Percentiles rank a stretch among this genome's conserved stretches.
These are phyloP conservation scores for Vannuccia rotundouncinata DNA, from an alignment of 2,888 invertebrate genomes.

Conservation along the genomic window DNA sequence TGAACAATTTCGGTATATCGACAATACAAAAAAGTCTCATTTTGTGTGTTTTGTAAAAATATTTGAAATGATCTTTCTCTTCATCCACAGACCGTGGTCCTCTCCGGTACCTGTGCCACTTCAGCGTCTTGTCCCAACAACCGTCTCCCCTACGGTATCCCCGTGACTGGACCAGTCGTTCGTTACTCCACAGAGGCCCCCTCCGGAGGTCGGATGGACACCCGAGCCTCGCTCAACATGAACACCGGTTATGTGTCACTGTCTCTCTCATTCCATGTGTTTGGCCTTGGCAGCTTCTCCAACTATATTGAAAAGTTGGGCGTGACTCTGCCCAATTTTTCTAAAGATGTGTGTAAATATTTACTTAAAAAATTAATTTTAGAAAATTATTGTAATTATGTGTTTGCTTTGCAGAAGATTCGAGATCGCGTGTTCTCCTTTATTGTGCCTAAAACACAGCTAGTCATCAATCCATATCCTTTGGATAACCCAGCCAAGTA, in stretches of 20 bases:
- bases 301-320: constrained; percentile 87
- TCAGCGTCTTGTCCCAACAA: constrained; percentile 24
- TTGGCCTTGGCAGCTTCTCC: constrained; percentile 92
- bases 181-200: constrained; percentile 29
- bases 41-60: background rate
- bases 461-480: constrained; percentile 82
- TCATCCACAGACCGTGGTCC: constrained; percentile 34
- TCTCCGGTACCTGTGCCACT: constrained; percentile 36
- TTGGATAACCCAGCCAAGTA: constrained; percentile 64
- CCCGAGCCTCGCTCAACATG: constrained; percentile 71
- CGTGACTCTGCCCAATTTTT: constrained; percentile 62
- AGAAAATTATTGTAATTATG: no score
- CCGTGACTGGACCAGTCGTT: constrained; percentile 29
- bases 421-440: constrained; percentile 27
- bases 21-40: no score
- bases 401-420: no score
- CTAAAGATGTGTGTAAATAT: background rate
- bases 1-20: no score
- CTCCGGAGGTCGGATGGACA: constrained; percentile 22
- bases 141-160: constrained; percentile 37
- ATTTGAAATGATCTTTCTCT: background rate
- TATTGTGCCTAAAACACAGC: constrained; percentile 93
- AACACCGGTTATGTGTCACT: constrained; percentile 85
- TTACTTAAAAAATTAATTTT: no score
- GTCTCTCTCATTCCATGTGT: constrained; percentile 88